A percentile compares a stretch with the other conserved stretches of the same genome.
Conservation (phyloP, 1,140 invertebrate species). For the Drosophila obscura region DNA sequence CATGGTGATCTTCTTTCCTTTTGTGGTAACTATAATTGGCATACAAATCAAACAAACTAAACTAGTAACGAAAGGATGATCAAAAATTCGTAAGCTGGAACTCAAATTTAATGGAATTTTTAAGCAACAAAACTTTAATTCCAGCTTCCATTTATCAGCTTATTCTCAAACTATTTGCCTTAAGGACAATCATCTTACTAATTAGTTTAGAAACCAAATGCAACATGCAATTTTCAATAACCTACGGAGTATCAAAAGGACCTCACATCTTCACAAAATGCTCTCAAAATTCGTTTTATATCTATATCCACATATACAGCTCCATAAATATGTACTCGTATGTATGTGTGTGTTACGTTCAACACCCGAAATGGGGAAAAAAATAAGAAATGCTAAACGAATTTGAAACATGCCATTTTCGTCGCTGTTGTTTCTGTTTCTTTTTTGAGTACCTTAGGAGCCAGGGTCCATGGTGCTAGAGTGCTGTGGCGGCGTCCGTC, state of each 20-base stretch:
- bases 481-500: constrained; percentile 43
- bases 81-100: no score
- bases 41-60: no score
- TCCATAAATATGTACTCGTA: constrained; percentile 21
- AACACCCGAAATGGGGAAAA: constrained; percentile 29
- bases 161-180: no score
- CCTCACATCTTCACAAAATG: neutral
- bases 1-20: no score
- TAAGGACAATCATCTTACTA: no score
- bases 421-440: constrained; percentile 8
- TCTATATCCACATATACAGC: neutral
- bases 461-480: constrained; percentile 21
- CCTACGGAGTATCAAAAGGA: neutral
- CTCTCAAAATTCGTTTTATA: constrained; percentile 9
- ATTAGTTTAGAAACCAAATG: neutral
- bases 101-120: no score
- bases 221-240: neutral
- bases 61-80: no score
- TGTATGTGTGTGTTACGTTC: constrained; percentile 28
- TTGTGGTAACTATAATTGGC: no score
- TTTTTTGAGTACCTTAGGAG: constrained; percentile 47
- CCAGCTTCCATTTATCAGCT: no score
- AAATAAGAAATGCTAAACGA: constrained; percentile 73
- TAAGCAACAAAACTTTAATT: no score
- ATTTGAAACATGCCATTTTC: constrained; percentile 78